A percentile compares a stretch with the other conserved stretches of the same genome.
Conservation (phyloP, 2,888 invertebrate genomes). For the Myopa testacea region DNA sequence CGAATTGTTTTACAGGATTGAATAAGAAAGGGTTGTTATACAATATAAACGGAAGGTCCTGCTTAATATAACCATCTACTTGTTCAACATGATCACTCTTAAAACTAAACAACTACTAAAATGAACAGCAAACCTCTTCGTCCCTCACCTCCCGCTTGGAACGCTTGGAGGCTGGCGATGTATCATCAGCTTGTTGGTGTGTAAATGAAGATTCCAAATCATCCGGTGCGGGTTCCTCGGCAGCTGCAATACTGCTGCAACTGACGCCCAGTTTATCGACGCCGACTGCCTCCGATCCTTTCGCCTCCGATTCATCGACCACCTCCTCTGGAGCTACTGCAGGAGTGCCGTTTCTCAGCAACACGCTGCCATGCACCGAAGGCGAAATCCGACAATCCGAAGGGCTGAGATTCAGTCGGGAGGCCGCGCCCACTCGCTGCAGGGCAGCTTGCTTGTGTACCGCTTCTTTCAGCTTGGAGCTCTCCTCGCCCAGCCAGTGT, state of each 20-base stretch:
- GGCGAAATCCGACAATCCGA: slow-evolving; percentile 46
- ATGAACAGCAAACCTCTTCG: neutral
- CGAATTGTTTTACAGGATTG: neutral
- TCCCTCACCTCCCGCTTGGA: slow-evolving; percentile 59
- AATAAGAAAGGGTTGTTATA: slow-evolving; percentile 15
- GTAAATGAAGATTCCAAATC: slow-evolving; percentile 56
- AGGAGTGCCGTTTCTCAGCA: slow-evolving; percentile 34
- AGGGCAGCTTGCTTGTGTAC: slow-evolving; percentile 66
- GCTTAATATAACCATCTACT: neutral
- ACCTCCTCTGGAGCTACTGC: slow-evolving; percentile 36
- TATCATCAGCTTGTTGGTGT: slow-evolving; percentile 55
- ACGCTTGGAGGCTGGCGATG: slow-evolving; percentile 59
- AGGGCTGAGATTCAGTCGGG: slow-evolving; percentile 54
- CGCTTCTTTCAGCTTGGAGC: slow-evolving; percentile 63
- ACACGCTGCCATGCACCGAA: slow-evolving; percentile 44
- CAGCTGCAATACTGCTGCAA: slow-evolving; percentile 56
- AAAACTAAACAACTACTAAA: neutral
- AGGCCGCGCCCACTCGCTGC: slow-evolving; percentile 61
- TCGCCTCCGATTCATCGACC: slow-evolving; percentile 30
- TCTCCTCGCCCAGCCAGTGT: slow-evolving; percentile 67
- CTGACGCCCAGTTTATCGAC: slow-evolving; percentile 41
- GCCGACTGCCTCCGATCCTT: neutral
- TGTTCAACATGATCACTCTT: slow-evolving; percentile 23
- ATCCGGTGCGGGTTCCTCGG: slow-evolving; percentile 46
- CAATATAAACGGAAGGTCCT: neutral